Evolutionary conservation across 2,113 vertebrate genomes (phyloP).

Genomic region (Martes martes): DNA sequence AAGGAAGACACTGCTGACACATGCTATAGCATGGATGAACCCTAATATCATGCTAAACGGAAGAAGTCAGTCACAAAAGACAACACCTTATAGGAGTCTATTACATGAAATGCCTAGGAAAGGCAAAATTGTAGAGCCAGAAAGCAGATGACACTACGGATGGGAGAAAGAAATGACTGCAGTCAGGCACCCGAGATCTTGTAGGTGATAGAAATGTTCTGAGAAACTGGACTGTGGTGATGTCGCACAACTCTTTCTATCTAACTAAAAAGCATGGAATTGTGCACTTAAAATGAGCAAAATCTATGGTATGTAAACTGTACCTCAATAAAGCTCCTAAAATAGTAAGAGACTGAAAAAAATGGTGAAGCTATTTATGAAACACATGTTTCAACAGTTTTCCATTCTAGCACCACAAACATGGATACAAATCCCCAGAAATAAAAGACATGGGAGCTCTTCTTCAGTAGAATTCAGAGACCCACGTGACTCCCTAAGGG

Average conservation of each 20-base stretch:
- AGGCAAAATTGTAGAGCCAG: not conserved
- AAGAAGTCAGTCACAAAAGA: not conserved
- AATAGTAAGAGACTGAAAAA: not conserved
- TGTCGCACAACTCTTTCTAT: not conserved
- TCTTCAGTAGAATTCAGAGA: not conserved
- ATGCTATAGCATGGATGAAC: not conserved
- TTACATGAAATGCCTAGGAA: not conserved
- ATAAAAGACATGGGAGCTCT: not conserved
- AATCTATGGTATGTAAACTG: not conserved
- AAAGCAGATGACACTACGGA: not conserved
- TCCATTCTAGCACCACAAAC: slow-evolving; percentile 10
- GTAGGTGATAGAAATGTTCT: not conserved
- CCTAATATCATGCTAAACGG: not conserved
- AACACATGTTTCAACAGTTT: not conserved
- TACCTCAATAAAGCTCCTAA: not conserved
- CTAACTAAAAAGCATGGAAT: not conserved
- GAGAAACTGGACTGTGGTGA: not conserved
- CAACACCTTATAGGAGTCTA: not conserved
- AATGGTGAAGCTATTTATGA: not conserved
- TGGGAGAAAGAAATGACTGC: not conserved
- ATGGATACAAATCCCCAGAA: not conserved
- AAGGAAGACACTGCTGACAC: not conserved
- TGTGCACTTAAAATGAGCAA: not conserved
- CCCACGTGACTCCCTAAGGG: not conserved
- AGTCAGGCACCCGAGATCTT: not conserved